Evolutionary conservation across 2,888 invertebrate species (phyloP), one percentile per base, ranked within the genome.

Genomic region (Gonocerus acuteangulatus): DNA sequence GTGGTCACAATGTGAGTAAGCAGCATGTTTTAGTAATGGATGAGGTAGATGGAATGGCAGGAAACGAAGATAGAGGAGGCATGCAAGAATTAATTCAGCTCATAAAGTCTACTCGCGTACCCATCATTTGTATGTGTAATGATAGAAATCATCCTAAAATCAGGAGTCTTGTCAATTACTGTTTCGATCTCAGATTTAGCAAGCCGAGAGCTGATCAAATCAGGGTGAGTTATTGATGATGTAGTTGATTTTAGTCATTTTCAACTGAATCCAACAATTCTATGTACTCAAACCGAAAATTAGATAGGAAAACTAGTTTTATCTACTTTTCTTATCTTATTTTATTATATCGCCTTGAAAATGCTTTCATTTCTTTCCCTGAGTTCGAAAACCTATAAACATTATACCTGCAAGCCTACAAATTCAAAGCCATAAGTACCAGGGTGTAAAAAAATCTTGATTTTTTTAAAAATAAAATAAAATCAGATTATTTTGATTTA

Each of bases 11-110:
- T n/a, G 57, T 57, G 19, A 59, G 48, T 22, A 34, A 7, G 2
- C 47, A 90, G 70, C 93, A 94, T 71, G 93, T 93, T 13, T 76
- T 99, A 6, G 81, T 99, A n/a, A 99, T 99, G 99, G 99, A 99
- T 72, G 99, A 99, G 80, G 97, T 99, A 0, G 99, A 99, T 72
- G 99, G 99, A 7, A 99, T 99, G 96, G 92, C 95, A 1, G 97
- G 97, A 2, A 99, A 97, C 73, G 95, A 99, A 75, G 99, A 99
- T 74, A 82, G 99, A 69, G 97, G 97, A 19, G 99, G 99, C 44
- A 82, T 99, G 54, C 89, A 94, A 75, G 97, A 97, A 75, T 76
- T 99, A 47, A 95, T 99, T 62, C 77, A 78, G 9, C 78, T 99
- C 18, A 96, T 99, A 65, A 99, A 96, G 75, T 79, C 80, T 0